Conservation (phyloP, 2,797 vertebrate species). For the Eutrigla gurnardus region DNA sequence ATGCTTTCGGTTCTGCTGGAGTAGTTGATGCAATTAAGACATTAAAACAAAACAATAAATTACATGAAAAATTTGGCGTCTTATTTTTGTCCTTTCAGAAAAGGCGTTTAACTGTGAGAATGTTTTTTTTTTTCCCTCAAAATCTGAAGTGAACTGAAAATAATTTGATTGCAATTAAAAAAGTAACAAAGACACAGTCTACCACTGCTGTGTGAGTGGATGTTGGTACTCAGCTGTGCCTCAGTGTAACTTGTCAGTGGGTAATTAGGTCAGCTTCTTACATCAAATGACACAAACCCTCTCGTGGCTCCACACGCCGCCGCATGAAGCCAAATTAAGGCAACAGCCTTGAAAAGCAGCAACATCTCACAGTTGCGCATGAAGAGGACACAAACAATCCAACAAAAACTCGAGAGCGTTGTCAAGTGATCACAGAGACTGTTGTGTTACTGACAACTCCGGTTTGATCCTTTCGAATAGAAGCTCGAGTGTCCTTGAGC, state of each 20-base stretch:
- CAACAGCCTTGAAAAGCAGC: conserved; percentile 55
- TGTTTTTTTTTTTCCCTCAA: conserved; percentile 13
- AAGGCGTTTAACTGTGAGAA: not conserved
- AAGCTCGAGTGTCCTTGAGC: conserved; percentile 2
- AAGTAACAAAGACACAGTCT: conserved; percentile 48
- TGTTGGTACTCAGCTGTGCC: conserved; percentile 66
- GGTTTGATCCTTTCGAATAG: conserved; percentile 14
- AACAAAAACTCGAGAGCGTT: not conserved
- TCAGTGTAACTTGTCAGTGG: conserved; percentile 67
- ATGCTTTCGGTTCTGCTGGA: not conserved
- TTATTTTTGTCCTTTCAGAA: not conserved
- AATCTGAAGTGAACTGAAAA: conserved; percentile 11
- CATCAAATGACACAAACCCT: conserved; percentile 66
- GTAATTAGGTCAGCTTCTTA: conserved; percentile 76
- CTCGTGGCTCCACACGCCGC: conserved; percentile 45
- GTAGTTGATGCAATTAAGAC: not conserved
- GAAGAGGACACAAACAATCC: conserved; percentile 2
- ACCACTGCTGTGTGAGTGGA: conserved; percentile 49
- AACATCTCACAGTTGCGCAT: conserved; percentile 7
- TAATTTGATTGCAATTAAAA: conserved; percentile 22
- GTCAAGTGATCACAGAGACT: conserved; percentile 20
- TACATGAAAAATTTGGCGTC: not conserved
- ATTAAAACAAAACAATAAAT: conserved; percentile 1
- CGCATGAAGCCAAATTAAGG: conserved; percentile 58
- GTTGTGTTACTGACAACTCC: not conserved